Evolutionary conservation across 2,888 invertebrate species (phyloP).

Genomic region (Corbicula japonica): DNA sequence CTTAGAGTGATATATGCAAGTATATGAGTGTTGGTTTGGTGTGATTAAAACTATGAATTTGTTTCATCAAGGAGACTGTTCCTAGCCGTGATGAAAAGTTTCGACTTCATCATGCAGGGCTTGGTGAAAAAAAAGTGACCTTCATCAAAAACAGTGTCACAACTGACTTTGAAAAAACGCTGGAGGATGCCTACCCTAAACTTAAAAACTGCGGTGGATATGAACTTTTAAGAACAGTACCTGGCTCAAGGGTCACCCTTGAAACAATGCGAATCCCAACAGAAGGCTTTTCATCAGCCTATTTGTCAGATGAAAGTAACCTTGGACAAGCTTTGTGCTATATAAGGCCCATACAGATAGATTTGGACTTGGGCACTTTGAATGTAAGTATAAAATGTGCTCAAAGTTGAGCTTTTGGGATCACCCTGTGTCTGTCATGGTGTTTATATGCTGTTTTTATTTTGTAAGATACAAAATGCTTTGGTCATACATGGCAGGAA

Average conservation of each 20-base stretch:
- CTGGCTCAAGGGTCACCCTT: not conserved
- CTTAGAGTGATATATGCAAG: not conserved
- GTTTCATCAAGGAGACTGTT: not conserved
- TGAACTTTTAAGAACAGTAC: conserved; percentile 15
- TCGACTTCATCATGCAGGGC: not conserved
- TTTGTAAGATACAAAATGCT: too few species aligned
- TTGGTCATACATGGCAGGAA: too few species aligned
- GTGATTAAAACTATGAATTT: not conserved
- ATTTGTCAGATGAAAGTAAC: conserved; percentile 31
- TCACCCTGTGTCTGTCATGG: too few species aligned
- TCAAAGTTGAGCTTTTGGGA: too few species aligned
- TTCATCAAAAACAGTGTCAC: not conserved
- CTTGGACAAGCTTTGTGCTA: conserved; percentile 36
- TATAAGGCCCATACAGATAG: conserved; percentile 26
- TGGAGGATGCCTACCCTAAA: conserved; percentile 10
- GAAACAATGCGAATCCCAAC: not conserved
- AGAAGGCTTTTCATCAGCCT: conserved; percentile 5
- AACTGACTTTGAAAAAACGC: not conserved
- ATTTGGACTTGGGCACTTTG: conserved; percentile 14
- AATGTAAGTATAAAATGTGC: not conserved
- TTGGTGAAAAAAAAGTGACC: conserved; percentile 3
- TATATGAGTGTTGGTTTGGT: not conserved
- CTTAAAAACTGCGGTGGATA: conserved; percentile 19
- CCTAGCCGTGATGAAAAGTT: not conserved
- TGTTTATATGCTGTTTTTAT: too few species aligned